phyloP scores from a whole-genome alignment of 2,797 vertebrate species.

The Tachyglossus aculeatus region DNA sequence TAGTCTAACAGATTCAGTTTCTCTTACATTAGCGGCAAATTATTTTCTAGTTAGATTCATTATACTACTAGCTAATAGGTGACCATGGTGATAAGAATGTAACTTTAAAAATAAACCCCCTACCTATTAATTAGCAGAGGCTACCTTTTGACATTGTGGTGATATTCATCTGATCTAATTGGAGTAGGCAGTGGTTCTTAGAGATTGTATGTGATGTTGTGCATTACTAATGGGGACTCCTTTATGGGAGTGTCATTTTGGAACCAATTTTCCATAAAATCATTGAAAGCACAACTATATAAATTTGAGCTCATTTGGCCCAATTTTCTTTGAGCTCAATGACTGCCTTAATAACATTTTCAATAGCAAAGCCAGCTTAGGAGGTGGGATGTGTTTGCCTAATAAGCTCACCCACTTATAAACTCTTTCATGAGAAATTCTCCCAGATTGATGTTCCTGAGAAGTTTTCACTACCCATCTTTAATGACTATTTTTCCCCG shows the following conservation, averaged over 20 bases:
- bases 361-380: conserved; percentile 25
- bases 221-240: conserved; percentile 40
- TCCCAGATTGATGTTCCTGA: conserved; percentile 1
- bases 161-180: conserved; percentile 33
- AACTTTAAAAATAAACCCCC: background rate
- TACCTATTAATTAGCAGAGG: conserved; percentile 32
- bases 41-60: background rate
- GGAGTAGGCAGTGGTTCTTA: conserved; percentile 11
- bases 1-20: conserved; percentile 12
- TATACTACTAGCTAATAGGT: background rate
- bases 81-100: background rate
- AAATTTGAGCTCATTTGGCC: conserved; percentile 44
- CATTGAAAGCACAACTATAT: conserved; percentile 46
- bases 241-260: conserved; percentile 54
- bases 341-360: conserved; percentile 35
- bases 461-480: background rate
- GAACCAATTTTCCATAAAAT: conserved; percentile 64
- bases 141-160: conserved; percentile 10
- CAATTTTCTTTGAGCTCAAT: conserved; percentile 44
- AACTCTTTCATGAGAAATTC: background rate
- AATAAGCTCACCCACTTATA: background rate
- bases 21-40: background rate
- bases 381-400: conserved; percentile 13
- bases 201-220: conserved; percentile 35
- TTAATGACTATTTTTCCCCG: no score